Evolutionary conservation across 2,888 invertebrate species (phyloP), one percentile per base, ranked within the genome.

Genomic region (Carterocephalus palaemon): DNA sequence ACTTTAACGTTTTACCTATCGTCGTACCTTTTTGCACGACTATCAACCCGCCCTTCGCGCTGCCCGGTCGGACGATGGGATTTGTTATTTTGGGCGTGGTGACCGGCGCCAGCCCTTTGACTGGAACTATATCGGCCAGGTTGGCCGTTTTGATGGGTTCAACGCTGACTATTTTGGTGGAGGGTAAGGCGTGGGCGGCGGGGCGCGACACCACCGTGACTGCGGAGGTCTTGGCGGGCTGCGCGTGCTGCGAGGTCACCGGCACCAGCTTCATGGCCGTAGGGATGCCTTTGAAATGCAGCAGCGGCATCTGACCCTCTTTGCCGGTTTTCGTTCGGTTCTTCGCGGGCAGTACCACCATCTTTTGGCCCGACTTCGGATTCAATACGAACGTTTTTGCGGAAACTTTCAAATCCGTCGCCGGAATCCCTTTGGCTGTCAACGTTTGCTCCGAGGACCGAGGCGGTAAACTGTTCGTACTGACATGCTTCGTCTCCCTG

Each of bases 21-120:
- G 87, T 70, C 12, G 86, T 77, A 26, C 89, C 89, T 62, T 90
- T 90, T 59, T 89, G 89, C 15, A 90, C 88, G 12, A 90, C 88
- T 54, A 90, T 89, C 13, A 90, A 82, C 60, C 88, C 90, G 37
- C 89, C 87, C 67, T 90, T 90, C 13, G 84, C 68, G 52, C 73
- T 81, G 29, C 76, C 70, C 10, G 84, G 77, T 48, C 87, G 66
- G 12, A 85, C 73, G 36, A 87, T 83, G 1, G 87, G 84, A 55
- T 81, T 84, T 3, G 74, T 67, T 13, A 80, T 72, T 70, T 81
- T 83, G 7, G 83, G 67, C n/a, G 79, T 70, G 1, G 75, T 58
- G 12, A 75, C 62, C 1, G 85, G 80, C 2, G 82, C 59, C 47
- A 81, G 59, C 0, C 83, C 84, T 53, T 85, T 85, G 0, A 75